Evolutionary conservation across 2,888 invertebrate genomes (phyloP), one percentile per base, ranked within the genome.

Genomic region (Pristionchus arcanus): DNA sequence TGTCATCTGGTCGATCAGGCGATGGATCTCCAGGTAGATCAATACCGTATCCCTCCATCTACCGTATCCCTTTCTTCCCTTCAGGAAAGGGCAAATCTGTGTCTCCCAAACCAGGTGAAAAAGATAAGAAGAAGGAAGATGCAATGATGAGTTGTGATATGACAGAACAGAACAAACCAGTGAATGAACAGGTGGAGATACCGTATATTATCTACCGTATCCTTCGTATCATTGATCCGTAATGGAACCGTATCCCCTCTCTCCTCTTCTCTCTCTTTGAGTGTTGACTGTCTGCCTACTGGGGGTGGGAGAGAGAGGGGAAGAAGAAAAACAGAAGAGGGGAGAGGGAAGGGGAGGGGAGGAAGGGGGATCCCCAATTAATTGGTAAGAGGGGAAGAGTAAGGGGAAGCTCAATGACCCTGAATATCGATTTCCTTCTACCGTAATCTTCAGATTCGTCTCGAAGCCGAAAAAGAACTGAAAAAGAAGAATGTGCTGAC

Each of bases 151-250:
- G 49, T 13, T 66, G 66, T 37, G 87, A 87, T 28, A 87, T 87
- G 87, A 68, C 87, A 5, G 87, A 68, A 42, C 68, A 68, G 87
- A 68, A 87, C 68, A 68, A 66, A 68, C 87, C 87, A 66, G 87
- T 87, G 28, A 68, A 87, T n/a, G 87, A 66, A 31, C 66, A 68
- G 87, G 87, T 87, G n/a, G n/a, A n/a, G n/a, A n/a, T n/a, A n/a
- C 13, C 42, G 11, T 49, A 49, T 49, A 3, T 49, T 49, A 31
- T 31, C 63, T 85, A 53, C 85, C 25, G 34, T 85, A 34, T 34
- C 59, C 59, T 21, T 28, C 53, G 4, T 55, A 11, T 42, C 28
- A 53, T 28, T 31, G 25, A 37, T 71, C 49, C 63, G 85, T 59
- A 85, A 28, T 59, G 55, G 34, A 37, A 81, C 81, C 28, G 49